Evolutionary conservation across 2,888 invertebrate genomes (phyloP), one percentile per base, ranked within the genome.

Genomic region (Pycnomerus fuliginosus): DNA sequence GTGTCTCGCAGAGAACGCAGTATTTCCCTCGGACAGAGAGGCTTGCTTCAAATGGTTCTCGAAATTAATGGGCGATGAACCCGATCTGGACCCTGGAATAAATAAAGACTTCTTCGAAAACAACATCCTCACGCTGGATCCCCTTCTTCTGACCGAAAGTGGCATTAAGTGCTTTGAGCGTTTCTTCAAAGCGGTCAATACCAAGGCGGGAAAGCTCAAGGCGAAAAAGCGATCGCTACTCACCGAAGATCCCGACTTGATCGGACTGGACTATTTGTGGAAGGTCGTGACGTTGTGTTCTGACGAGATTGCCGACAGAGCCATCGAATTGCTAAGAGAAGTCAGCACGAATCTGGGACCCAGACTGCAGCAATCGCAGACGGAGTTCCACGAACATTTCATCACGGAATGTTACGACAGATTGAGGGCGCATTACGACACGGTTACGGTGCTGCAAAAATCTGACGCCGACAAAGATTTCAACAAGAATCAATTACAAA

Each of bases 31-130:
- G 1, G 97, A 98, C 71, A 82, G 96, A 23, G 97, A 98, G 72
- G 92, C 95, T 17, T 96, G 97, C 73, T 98, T 97, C 74, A 90
- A 92, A 62, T 97, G 97, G 97, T 97, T 96, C 75, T 92, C 95
- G 23, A 96, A 96, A 74, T 74, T 94, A 22, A 93, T 94, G 93
- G 91, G 91, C 11, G 96, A 96, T 59, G 96, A 97, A 67, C 95
- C 96, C 1, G 97, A 97, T 72, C 75, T 97, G 38, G 97, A 97
- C 74, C 96, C 96, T 1, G 92, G 93, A 57, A 93, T 96, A 41
- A 94, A 93, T 65, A 84, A 89, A 69, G 92, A 93, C 71, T 98
- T 98, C 76, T 97, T 97, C 76, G 91, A 94, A 72, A 87, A 88
- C 62, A 95, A 96, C 68, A 87, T 97, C 57, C 79, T 97, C 57